These are phyloP conservation scores for Atherinomorus stipes DNA, from an alignment of 2,113 vertebrate species.

Conservation along the genomic window DNA sequence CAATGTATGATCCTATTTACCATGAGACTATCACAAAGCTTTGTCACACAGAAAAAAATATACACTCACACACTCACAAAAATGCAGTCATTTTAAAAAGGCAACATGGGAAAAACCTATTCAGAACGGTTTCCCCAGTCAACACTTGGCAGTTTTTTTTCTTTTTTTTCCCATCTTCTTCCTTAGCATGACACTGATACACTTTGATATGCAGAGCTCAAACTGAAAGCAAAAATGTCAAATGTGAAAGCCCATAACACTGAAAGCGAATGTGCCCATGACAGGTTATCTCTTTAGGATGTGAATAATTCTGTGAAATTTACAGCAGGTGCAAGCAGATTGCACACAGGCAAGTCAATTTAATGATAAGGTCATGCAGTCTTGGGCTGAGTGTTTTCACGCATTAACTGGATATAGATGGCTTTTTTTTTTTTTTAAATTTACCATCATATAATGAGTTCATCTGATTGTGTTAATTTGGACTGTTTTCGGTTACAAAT, in stretches of 20 bases:
- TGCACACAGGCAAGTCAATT: slow-evolving; percentile 53
- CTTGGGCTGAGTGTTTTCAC: slow-evolving; percentile 30
- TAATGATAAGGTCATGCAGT: slow-evolving; percentile 63
- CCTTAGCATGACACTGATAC: slow-evolving; percentile 53
- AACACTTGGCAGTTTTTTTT: slow-evolving; percentile 69
- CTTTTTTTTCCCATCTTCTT: slow-evolving; percentile 27
- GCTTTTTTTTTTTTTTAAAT: slow-evolving; percentile 31
- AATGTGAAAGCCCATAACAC: slow-evolving; percentile 35
- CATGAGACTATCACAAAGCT: slow-evolving; percentile 61
- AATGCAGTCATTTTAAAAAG: slow-evolving; percentile 70
- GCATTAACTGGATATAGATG: slow-evolving; percentile 20
- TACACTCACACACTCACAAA: slow-evolving; percentile 59
- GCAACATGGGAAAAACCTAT: slow-evolving; percentile 61
- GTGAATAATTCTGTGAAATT: slow-evolving; percentile 53
- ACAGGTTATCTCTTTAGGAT: slow-evolving; percentile 36
- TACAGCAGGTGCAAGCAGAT: slow-evolving; percentile 52
- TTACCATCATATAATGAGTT: slow-evolving; percentile 29
- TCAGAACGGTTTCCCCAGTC: slow-evolving; percentile 34
- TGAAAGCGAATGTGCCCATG: slow-evolving; percentile 30
- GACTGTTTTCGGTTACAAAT: slow-evolving; percentile 52
- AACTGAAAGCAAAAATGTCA: slow-evolving; percentile 44
- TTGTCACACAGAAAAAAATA: slow-evolving; percentile 61
- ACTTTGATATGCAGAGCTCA: slow-evolving; percentile 56
- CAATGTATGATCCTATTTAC: slow-evolving; percentile 47
- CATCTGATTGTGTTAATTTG: slow-evolving; percentile 47